Conservation (phyloP, 2,113 vertebrate species). For the Prinia subflava region DNA sequence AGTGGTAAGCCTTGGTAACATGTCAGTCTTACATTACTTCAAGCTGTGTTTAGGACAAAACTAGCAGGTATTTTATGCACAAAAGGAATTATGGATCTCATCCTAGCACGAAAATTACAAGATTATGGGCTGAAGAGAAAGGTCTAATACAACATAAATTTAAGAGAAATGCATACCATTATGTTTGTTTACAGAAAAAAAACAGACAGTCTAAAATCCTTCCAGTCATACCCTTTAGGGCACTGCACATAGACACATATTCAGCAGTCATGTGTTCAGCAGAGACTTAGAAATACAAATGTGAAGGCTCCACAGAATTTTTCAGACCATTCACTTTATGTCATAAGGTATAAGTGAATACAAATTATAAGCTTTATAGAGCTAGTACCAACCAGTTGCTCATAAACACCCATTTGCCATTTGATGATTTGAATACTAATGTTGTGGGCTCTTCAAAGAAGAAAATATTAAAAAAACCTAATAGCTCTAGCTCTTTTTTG, state of each 20-base stretch:
- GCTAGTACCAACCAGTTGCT: background rate
- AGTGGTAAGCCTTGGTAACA: background rate
- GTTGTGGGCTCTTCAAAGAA: background rate
- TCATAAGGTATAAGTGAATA: background rate
- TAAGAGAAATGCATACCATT: background rate
- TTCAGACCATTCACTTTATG: background rate
- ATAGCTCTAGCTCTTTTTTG: background rate
- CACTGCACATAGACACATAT: background rate
- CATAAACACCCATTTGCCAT: background rate
- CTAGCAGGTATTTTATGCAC: background rate
- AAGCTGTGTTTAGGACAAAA: background rate
- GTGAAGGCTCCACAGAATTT: background rate
- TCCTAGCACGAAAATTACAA: background rate
- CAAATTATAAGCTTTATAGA: background rate
- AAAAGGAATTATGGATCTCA: background rate
- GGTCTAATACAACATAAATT: background rate
- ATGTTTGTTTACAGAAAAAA: background rate
- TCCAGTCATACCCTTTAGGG: background rate
- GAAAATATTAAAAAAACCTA: background rate
- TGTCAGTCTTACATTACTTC: background rate
- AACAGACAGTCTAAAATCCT: background rate
- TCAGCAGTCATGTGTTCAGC: background rate
- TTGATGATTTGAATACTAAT: background rate
- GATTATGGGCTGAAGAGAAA: background rate
- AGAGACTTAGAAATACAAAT: background rate